phyloP scores from a whole-genome alignment of 2,113 vertebrate genomes.

The Thamnophis sirtalis region DNA sequence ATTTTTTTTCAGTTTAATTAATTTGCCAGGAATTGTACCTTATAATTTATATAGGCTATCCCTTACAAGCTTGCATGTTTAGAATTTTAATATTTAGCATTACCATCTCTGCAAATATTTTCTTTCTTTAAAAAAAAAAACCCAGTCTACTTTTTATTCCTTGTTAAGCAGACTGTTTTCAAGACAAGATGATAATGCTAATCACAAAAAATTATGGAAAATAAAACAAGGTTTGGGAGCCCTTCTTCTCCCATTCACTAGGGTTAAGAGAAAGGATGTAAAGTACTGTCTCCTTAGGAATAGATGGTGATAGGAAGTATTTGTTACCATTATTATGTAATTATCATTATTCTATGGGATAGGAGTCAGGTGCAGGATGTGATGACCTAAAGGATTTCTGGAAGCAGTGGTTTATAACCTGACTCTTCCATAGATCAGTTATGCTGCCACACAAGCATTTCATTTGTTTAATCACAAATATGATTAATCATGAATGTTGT shows the following conservation, averaged over 20 bases:
- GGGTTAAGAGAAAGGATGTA: background rate
- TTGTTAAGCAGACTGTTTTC: background rate
- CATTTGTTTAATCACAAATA: constrained; percentile 48
- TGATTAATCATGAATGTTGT: constrained; percentile 57
- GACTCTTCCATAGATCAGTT: background rate
- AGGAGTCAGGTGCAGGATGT: background rate
- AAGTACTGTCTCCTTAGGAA: background rate
- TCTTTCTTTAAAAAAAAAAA: too few species aligned
- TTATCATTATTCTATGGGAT: too few species aligned
- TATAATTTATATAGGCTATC: background rate
- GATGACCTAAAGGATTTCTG: background rate
- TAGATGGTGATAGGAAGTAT: background rate
- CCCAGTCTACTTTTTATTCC: background rate
- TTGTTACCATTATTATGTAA: too few species aligned
- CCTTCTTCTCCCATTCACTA: background rate
- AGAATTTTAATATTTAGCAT: background rate
- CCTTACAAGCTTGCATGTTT: background rate
- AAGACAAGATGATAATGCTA: background rate
- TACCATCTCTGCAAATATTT: background rate
- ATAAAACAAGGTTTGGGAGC: background rate
- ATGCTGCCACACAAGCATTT: background rate
- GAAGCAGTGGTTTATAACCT: background rate
- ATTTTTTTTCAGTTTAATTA: background rate
- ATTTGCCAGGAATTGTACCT: background rate
- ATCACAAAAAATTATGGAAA: background rate